Base-by-base conservation (phyloP, 2,113 vertebrate genomes). In the Pluvialis apricaria region DNA sequence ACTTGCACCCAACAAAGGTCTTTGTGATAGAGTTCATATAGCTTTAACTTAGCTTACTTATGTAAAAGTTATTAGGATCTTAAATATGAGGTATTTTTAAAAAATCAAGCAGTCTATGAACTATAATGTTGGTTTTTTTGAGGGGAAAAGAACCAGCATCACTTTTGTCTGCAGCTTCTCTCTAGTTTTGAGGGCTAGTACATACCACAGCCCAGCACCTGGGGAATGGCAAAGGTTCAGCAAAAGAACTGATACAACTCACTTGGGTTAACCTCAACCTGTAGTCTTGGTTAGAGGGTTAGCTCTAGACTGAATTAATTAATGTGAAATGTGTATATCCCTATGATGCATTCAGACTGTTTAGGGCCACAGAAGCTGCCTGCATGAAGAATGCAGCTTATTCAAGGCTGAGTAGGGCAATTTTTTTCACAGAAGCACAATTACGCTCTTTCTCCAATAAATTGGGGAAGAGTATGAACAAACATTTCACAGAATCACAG, bases 381-480 rank as follows among this genome's bases (percentile, higher is more conserved):
- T 51, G 44, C 22, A 79, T 16, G n/a, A n/a, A 44, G 34, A 90
- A 84, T 0, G 2, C 71, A 75, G 8, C 26, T 89, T 60, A 47
- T 71, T 92, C 32, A 88, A 66, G 86, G 5, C 21, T 40, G 26
- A 76, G 25, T 29, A 82, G 21, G 49, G 4, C 20, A 62, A 34
- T 4, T 31, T 54, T 62, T 87, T 69, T 55, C 64, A 69, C 5
- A 69, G 61, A 44, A 61, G 17, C 1, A 26, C 1, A 70, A 18
- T 47, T 42, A 70, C 8, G 24, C 6, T 69, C 9, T 80, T 92
- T 76, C 36, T 86, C 22, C 24, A 52, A 31, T 32, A 65, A 80
- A 70, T 15, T 2, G 0, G 38, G 45, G 26, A 69, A 1, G 3
- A 73, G 2, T 9, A 11, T 2, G 10, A 83, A 25, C 14, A 87